Percentiles rank a stretch among this genome's conserved stretches.
Evolutionary conservation across 2,797 vertebrate genomes (phyloP).

Genomic region (Dicrostonyx torquatus): DNA sequence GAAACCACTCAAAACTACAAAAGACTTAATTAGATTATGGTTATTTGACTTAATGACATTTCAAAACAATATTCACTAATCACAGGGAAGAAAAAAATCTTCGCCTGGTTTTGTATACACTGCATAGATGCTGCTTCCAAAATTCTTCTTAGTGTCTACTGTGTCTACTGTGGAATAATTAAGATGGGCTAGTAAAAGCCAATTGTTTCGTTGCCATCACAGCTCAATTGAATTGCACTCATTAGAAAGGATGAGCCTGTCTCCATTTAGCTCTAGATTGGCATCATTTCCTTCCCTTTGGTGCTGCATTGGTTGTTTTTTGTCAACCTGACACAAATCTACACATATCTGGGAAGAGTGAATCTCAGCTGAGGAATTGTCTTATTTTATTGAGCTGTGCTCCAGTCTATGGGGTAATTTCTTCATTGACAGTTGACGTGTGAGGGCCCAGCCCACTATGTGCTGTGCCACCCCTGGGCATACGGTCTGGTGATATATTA

Average conservation of each 20-base stretch:
- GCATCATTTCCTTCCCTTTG: not conserved
- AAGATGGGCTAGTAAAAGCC: constrained; percentile 60
- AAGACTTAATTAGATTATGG: constrained; percentile 59
- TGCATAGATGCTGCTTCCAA: constrained; percentile 43
- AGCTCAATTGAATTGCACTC: constrained; percentile 47
- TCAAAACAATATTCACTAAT: constrained; percentile 69
- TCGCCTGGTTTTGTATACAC: not conserved
- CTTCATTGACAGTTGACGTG: not conserved
- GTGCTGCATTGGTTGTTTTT: not conserved
- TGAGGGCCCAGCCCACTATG: not conserved
- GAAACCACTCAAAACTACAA: constrained; percentile 55
- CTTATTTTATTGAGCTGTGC: not conserved
- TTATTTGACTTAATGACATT: constrained; percentile 67
- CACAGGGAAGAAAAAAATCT: constrained; percentile 23
- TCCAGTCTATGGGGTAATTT: not conserved
- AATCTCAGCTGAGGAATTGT: not conserved
- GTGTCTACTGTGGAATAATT: constrained; percentile 49
- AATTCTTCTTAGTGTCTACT: constrained; percentile 58
- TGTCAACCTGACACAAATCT: not conserved
- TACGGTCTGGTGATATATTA: not conserved
- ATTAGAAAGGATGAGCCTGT: constrained; percentile 40
- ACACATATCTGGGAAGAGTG: not conserved
- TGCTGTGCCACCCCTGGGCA: too few relatives aligned
- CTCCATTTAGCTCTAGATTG: constrained; percentile 18
- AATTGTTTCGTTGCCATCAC: constrained; percentile 52